Percentiles rank a stretch among this genome's conserved stretches.
phyloP scores from a whole-genome alignment of 2,797 vertebrate genomes.

The Bradypodion pumilum region DNA sequence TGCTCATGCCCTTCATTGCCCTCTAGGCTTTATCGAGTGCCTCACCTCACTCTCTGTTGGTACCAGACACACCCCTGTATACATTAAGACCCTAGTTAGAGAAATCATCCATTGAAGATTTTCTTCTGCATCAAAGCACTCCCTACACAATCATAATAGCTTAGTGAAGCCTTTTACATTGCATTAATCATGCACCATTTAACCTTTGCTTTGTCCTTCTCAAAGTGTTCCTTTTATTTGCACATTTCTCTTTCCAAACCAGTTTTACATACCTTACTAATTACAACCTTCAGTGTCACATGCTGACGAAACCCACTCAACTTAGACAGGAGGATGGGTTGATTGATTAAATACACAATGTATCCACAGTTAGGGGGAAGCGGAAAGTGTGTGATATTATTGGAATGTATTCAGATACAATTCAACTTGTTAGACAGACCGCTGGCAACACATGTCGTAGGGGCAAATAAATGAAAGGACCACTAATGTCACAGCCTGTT shows the following conservation, averaged over 20 bases:
- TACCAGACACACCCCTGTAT: background rate
- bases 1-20: background rate
- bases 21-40: background rate
- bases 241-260: constrained; percentile 48
- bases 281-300: constrained; percentile 56
- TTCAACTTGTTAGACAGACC: constrained; percentile 28
- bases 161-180: constrained; percentile 61
- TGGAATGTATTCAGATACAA: constrained; percentile 34
- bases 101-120: background rate
- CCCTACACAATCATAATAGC: constrained; percentile 58
- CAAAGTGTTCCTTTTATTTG: constrained; percentile 63
- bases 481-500: background rate
- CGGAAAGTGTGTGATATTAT: constrained; percentile 7
- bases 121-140: constrained; percentile 41
- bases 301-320: constrained; percentile 36
- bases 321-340: constrained; percentile 35
- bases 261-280: constrained; percentile 52
- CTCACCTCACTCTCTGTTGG: background rate
- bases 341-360: constrained; percentile 28
- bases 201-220: constrained; percentile 61
- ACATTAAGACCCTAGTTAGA: constrained; percentile 13
- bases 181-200: constrained; percentile 65
- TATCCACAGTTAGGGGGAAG: background rate
- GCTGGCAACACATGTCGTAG: background rate
- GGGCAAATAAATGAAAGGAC: background rate